Evolutionary conservation across 2,888 invertebrate genomes (phyloP).

Genomic region (Euphydryas editha): DNA sequence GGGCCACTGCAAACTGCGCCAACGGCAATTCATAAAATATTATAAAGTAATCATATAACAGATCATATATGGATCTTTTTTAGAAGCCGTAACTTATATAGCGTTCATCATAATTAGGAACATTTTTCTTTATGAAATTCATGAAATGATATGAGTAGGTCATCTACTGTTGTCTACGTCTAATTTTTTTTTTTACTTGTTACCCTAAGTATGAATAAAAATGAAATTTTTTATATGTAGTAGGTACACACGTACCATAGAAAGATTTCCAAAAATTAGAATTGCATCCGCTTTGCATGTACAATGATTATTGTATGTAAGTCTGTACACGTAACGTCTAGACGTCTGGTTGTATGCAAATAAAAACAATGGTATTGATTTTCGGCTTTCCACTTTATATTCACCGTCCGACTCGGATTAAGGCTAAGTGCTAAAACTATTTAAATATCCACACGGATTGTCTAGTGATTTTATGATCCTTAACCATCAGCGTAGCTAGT

Average conservation of each 20-base stretch:
- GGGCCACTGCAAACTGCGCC: no score
- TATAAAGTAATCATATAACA: no score
- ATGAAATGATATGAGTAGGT: no score
- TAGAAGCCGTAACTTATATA: no score
- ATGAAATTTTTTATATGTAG: no score
- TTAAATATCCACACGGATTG: background rate
- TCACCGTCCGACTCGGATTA: slow-evolving; percentile 50
- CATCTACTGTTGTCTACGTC: no score
- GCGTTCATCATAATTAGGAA: no score
- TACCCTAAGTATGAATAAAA: no score
- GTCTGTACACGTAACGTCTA: slow-evolving; percentile 68
- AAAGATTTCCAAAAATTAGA: slow-evolving; percentile 27
- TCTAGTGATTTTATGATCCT: background rate
- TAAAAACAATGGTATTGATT: slow-evolving; percentile 60
- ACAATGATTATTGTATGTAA: slow-evolving; percentile 40
- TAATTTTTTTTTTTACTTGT: no score
- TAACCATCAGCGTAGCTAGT: background rate
- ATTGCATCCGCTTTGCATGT: slow-evolving; percentile 49
- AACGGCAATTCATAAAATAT: no score
- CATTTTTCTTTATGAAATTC: no score
- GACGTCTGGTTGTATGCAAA: slow-evolving; percentile 73
- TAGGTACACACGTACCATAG: background rate
- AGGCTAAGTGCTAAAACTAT: slow-evolving; percentile 47
- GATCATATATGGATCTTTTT: no score
- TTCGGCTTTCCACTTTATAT: slow-evolving; percentile 69